Conservation (phyloP, 1,140 invertebrate species). For the Hylyphantes graminicola region DNA sequence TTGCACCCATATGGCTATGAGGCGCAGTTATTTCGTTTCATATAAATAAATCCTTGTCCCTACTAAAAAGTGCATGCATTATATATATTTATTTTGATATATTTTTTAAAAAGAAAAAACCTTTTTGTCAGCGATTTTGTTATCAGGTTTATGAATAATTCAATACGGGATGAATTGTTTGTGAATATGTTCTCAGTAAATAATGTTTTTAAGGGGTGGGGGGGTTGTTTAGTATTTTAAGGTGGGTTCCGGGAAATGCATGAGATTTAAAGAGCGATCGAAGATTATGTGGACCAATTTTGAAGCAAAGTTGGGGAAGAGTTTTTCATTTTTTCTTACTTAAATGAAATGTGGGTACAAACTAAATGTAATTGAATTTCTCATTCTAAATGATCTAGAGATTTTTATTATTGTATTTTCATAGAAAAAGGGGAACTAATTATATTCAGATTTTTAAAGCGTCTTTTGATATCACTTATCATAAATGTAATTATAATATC, state of each 20-base stretch:
- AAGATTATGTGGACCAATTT: too few species aligned
- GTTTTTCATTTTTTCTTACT: too few species aligned
- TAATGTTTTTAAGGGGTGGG: conserved; percentile 25
- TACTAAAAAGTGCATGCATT: conserved; percentile 41
- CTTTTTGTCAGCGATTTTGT: conserved; percentile 57
- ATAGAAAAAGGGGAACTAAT: neutral
- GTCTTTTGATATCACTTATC: neutral
- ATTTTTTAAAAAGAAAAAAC: neutral
- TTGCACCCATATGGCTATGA: neutral
- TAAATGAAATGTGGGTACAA: too few species aligned
- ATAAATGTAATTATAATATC: neutral
- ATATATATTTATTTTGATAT: conserved; percentile 18
- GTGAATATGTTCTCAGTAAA: conserved; percentile 58
- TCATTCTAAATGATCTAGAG: too few species aligned
- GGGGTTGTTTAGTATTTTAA: neutral
- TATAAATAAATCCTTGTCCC: conserved; percentile 14
- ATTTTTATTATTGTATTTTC: too few species aligned
- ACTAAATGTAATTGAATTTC: too few species aligned
- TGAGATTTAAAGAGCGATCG: too few species aligned
- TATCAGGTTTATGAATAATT: conserved; percentile 56
- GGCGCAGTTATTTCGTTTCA: conserved; percentile 34
- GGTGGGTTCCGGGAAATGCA: neutral
- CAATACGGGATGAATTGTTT: conserved; percentile 56
- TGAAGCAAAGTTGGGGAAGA: too few species aligned
- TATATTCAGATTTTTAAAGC: neutral